These are phyloP conservation scores for Sebastes oblongus DNA, from an alignment of 2,797 vertebrate genomes.

Conservation along the genomic window DNA sequence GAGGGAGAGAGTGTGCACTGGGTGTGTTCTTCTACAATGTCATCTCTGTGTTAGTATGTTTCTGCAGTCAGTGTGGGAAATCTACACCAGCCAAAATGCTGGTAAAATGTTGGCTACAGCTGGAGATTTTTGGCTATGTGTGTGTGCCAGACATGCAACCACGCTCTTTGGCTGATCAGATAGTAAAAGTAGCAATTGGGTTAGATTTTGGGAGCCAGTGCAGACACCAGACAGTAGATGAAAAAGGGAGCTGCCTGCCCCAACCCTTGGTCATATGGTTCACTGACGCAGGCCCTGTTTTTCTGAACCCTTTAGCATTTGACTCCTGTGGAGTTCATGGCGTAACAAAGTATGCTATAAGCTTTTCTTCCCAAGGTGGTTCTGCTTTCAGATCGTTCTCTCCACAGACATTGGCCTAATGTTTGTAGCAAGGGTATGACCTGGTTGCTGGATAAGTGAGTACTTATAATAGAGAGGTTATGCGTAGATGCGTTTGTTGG, in stretches of 20 bases:
- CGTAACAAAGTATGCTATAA: slow-evolving; percentile 26
- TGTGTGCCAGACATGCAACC: slow-evolving; percentile 40
- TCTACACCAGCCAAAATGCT: slow-evolving; percentile 27
- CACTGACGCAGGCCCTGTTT: slow-evolving; percentile 45
- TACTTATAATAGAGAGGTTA: not conserved
- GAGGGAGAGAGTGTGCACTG: slow-evolving; percentile 45
- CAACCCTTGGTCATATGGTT: slow-evolving; percentile 32
- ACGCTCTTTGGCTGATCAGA: slow-evolving; percentile 34
- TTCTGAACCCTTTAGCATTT: slow-evolving; percentile 48
- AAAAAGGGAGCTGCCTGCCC: slow-evolving; percentile 24
- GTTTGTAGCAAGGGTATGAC: slow-evolving; percentile 28
- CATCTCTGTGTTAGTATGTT: slow-evolving; percentile 40
- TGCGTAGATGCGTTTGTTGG: slow-evolving; percentile 5
- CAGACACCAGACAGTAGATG: slow-evolving; percentile 31
- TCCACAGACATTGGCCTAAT: slow-evolving; percentile 3
- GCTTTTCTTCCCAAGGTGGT: slow-evolving; percentile 27
- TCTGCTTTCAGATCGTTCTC: slow-evolving; percentile 22
- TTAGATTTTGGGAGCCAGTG: slow-evolving; percentile 27
- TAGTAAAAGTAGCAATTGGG: slow-evolving; percentile 35
- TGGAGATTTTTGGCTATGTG: slow-evolving; percentile 23
- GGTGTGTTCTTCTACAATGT: slow-evolving; percentile 54
- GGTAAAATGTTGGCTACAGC: slow-evolving; percentile 47
- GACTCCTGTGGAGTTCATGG: slow-evolving; percentile 41
- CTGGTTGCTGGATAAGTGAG: slow-evolving; percentile 15
- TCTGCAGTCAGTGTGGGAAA: slow-evolving; percentile 39